Conservation (phyloP, 2,797 vertebrate genomes). For the Cynodonichthys magdalenae region DNA sequence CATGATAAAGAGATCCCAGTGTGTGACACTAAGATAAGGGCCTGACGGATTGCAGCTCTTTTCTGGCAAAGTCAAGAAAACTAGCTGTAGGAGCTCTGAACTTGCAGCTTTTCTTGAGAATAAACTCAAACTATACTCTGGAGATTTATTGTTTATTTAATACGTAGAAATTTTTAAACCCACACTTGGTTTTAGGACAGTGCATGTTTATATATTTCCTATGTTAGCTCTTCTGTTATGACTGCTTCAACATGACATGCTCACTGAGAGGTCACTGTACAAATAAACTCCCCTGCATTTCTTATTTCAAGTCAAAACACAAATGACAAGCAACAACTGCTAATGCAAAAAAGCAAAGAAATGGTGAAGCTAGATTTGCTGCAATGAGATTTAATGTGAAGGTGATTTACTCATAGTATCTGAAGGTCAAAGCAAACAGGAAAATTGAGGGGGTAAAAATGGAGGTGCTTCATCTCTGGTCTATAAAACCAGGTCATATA, state of each 20-base stretch:
- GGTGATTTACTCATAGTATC: constrained; percentile 30
- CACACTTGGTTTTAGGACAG: constrained; percentile 33
- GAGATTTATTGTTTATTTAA: constrained; percentile 27
- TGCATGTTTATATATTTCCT: constrained; percentile 18
- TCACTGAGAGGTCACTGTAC: constrained; percentile 5
- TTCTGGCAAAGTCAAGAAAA: constrained; percentile 79
- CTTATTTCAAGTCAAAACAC: constrained; percentile 8
- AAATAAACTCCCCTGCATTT: constrained; percentile 18
- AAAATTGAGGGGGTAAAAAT: no score
- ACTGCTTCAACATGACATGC: constrained; percentile 30
- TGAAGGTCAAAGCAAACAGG: constrained; percentile 58
- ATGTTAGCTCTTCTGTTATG: constrained; percentile 6
- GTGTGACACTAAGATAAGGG: constrained; percentile 80
- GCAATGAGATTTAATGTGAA: constrained; percentile 26
- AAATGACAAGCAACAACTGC: constrained; percentile 5
- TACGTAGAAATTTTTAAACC: constrained; percentile 30
- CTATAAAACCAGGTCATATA: constrained; percentile 53
- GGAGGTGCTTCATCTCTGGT: constrained; percentile 51
- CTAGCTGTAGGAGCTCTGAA: constrained; percentile 62
- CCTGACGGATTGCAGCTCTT: constrained; percentile 78
- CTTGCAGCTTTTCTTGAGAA: constrained; percentile 49
- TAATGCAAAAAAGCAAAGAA: constrained; percentile 14
- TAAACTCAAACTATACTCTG: constrained; percentile 39
- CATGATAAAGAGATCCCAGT: constrained; percentile 81
- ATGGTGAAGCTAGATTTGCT: constrained; percentile 6